Conservation (phyloP, 1,140 invertebrate genomes). For the Cheumatopsyche charites region DNA sequence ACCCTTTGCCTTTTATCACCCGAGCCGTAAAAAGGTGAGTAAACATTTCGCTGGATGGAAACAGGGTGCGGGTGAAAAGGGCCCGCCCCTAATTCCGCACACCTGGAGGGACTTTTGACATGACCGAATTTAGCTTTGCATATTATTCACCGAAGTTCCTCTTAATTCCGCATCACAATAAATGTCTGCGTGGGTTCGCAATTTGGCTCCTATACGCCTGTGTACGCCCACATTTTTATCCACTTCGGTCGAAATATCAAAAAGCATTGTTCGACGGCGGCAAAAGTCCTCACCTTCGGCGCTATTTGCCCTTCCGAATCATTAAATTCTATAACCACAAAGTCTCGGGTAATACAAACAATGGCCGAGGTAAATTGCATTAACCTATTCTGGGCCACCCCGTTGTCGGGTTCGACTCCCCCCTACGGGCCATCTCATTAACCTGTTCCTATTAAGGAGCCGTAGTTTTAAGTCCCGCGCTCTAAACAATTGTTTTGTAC, state of each 20-base stretch:
- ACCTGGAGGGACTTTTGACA: slow-evolving; percentile 39
- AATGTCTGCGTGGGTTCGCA: background rate
- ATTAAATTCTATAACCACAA: slow-evolving; percentile 50
- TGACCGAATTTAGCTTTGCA: slow-evolving; percentile 37
- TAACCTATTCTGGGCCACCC: slow-evolving; percentile 41
- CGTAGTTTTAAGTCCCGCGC: slow-evolving; percentile 30
- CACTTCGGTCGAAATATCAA: background rate
- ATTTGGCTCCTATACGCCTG: too few relatives aligned
- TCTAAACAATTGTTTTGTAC: slow-evolving; percentile 31
- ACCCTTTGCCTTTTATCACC: slow-evolving; percentile 34
- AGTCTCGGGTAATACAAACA: slow-evolving; percentile 49
- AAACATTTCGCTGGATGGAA: slow-evolving; percentile 24
- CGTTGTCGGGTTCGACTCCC: background rate
- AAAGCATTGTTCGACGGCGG: background rate
- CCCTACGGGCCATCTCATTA: slow-evolving; percentile 44
- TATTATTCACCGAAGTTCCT: slow-evolving; percentile 29
- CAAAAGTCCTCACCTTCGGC: slow-evolving; percentile 18
- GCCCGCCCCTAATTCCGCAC: slow-evolving; percentile 33
- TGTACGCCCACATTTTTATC: too few relatives aligned
- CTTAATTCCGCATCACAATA: slow-evolving; percentile 23
- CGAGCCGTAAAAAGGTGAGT: slow-evolving; percentile 34
- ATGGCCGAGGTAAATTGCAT: slow-evolving; percentile 48
- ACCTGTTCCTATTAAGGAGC: slow-evolving; percentile 43
- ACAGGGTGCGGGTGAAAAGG: slow-evolving; percentile 27
- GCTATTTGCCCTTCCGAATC: slow-evolving; percentile 45